A percentile compares a stretch with the other conserved stretches of the same genome.
Evolutionary conservation across 2,888 invertebrate species (phyloP).

Genomic region (Torymus texanus): DNA sequence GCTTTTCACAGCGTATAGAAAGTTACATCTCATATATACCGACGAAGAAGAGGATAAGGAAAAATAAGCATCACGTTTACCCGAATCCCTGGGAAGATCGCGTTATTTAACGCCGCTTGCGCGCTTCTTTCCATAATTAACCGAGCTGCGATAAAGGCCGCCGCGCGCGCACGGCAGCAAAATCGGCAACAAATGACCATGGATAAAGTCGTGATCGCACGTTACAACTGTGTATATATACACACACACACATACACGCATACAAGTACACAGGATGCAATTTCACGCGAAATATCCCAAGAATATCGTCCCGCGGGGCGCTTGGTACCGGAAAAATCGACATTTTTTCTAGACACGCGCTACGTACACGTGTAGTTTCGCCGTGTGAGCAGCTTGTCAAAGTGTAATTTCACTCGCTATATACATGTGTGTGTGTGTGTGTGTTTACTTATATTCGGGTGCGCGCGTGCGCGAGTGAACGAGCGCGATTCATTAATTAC

Average conservation of each 20-base stretch:
- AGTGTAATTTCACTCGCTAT: conserved; percentile 41
- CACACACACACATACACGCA: too few relatives aligned
- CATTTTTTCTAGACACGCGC: background rate
- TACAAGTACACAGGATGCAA: background rate
- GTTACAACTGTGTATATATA: background rate
- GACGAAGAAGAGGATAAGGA: background rate
- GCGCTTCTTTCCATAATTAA: conserved; percentile 34
- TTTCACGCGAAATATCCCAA: conserved; percentile 35
- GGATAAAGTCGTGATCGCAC: conserved; percentile 14
- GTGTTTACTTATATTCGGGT: conserved; percentile 35
- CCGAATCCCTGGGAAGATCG: conserved; percentile 33
- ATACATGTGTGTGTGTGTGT: background rate
- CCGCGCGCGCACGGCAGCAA: background rate
- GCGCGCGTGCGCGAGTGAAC: background rate
- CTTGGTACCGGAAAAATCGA: too few relatives aligned
- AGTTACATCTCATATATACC: background rate
- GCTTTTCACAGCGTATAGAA: conserved; percentile 15
- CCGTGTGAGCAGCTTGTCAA: conserved; percentile 25
- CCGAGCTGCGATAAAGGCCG: conserved; percentile 30
- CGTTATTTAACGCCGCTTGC: conserved; percentile 14
- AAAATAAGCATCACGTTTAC: conserved; percentile 2
- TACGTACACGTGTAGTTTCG: conserved; percentile 34
- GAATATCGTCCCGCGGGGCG: conserved; percentile 15
- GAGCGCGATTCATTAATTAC: conserved; percentile 52
- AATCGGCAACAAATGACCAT: conserved; percentile 28